phyloP scores from a whole-genome alignment of 2,797 vertebrate species.

The Ctenochaetus hawaiiensis region DNA sequence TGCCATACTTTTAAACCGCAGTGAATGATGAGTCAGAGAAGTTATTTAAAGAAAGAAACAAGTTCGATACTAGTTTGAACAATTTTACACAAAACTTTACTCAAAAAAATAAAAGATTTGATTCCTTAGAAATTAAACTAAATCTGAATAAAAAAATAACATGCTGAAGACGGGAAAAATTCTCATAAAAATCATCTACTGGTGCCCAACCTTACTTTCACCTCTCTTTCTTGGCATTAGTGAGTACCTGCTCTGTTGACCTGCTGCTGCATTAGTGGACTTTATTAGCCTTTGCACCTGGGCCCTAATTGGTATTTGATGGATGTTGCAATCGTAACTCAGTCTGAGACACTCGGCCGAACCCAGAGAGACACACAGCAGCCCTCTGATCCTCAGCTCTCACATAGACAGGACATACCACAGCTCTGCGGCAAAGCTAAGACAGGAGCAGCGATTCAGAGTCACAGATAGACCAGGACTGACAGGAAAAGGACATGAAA shows the following conservation, averaged over 20 bases:
- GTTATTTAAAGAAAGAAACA: conserved; percentile 7
- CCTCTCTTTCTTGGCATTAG: conserved; percentile 57
- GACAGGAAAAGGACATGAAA: conserved; percentile 48
- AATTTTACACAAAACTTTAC: not conserved
- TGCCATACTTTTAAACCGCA: not conserved
- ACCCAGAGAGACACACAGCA: conserved; percentile 46
- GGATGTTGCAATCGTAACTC: conserved; percentile 63
- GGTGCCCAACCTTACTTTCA: conserved; percentile 29
- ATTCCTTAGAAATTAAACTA: not conserved
- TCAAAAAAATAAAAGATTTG: rapidly evolving
- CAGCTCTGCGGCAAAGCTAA: conserved; percentile 74
- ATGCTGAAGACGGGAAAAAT: not conserved
- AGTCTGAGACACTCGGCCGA: conserved; percentile 40
- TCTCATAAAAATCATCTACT: not conserved
- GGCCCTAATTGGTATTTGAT: conserved; percentile 86
- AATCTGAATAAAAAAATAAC: not conserved
- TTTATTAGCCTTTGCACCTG: conserved; percentile 71
- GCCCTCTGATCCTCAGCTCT: conserved; percentile 73
- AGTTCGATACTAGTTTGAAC: not conserved
- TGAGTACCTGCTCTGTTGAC: conserved; percentile 73
- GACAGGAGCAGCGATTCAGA: conserved; percentile 58
- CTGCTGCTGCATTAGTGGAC: conserved; percentile 64
- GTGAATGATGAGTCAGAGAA: not conserved
- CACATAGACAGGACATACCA: conserved; percentile 82
- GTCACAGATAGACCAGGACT: conserved; percentile 25